Base-by-base conservation (phyloP, 2,797 vertebrate species). In the Anguilla marmorata region DNA sequence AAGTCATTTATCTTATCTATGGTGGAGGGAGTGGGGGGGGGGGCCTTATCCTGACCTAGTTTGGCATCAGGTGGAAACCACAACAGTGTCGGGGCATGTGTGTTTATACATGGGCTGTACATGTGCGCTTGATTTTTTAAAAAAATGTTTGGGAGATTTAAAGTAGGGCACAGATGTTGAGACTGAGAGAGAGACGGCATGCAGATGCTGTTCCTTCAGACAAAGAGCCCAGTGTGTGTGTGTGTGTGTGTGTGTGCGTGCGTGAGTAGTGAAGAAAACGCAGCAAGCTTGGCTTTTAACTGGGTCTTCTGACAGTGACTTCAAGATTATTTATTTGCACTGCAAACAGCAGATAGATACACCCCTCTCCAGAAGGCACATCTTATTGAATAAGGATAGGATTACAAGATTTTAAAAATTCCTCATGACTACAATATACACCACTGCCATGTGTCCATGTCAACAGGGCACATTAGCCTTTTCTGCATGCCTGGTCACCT, bases 31-130 rank as follows among this genome's bases (percentile, higher is more conserved):
- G 84, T 14, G 56, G 56, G 54, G 14, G 50, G 50, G n/a, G 60
- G 87, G 84, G 30, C 88, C 89, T 90, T 90, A 90, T 91, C 90
- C 83, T 85, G 89, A 86, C 89, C 86, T 86, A 87, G 89, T 90
- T 90, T 88, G 86, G 87, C 45, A 21, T 60, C 24, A 37, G 58
- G 85, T 21, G 60, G 79, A 86, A 69, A 87, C 74, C 54, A 52
- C 82, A 85, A 41, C 24, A 76, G 2, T 86, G 87, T 50, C 86
- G 66, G 86, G 69, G 72, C 60, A 82, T 58, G 60, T 83, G 12
- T 63, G 86, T 85, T 63, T 86, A 33, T 6, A 58, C 33, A 87
- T 85, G 50, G 5, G 2, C 41, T 48, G 74, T 76, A 16, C 24
- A 52, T 83, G 79, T 82, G 45, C 50, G 48, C 79, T 41, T 76